Evolutionary conservation across 2,797 vertebrate genomes (phyloP).

Genomic region (Phalloptychus januarius): DNA sequence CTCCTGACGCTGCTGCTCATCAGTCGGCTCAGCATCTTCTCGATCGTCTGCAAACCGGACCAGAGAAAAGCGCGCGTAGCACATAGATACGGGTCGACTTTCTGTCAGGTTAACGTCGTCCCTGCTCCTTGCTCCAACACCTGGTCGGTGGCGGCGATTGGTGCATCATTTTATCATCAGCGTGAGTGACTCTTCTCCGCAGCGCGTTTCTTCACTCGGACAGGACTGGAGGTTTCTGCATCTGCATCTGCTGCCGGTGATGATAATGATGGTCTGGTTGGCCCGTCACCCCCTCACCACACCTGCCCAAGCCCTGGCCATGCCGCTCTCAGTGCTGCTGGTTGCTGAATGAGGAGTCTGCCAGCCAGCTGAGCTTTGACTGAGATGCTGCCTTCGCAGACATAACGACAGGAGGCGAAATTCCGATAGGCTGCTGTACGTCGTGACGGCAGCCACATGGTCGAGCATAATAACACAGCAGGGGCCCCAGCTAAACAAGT

Average conservation of each 20-base stretch:
- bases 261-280: slow-evolving; percentile 40
- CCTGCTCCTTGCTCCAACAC: slow-evolving; percentile 61
- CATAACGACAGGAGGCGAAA: slow-evolving; percentile 24
- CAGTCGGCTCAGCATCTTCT: slow-evolving; percentile 96
- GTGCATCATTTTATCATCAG: slow-evolving; percentile 64
- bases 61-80: slow-evolving; percentile 57
- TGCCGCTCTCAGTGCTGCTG: slow-evolving; percentile 50
- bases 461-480: slow-evolving; percentile 33
- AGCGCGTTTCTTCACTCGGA: slow-evolving; percentile 37
- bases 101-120: slow-evolving; percentile 62
- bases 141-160: slow-evolving; percentile 58
- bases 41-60: slow-evolving; percentile 71
- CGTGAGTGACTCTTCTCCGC: slow-evolving; percentile 21
- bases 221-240: slow-evolving; percentile 7
- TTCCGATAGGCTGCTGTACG: slow-evolving; percentile 47
- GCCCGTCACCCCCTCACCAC: slow-evolving; percentile 51
- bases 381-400: slow-evolving; percentile 38
- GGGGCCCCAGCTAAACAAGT: not conserved
- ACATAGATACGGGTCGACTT: slow-evolving; percentile 58
- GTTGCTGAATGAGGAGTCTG: slow-evolving; percentile 54
- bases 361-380: slow-evolving; percentile 39
- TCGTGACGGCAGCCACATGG: slow-evolving; percentile 55
- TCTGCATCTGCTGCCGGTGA: slow-evolving; percentile 10
- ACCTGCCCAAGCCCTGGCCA: slow-evolving; percentile 53
- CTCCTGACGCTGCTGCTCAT: slow-evolving; percentile 97